Percentiles rank a stretch among this genome's conserved stretches.
These are phyloP conservation scores for Lepidochitona cinerea DNA, from an alignment of 2,888 invertebrate genomes.

Conservation along the genomic window DNA sequence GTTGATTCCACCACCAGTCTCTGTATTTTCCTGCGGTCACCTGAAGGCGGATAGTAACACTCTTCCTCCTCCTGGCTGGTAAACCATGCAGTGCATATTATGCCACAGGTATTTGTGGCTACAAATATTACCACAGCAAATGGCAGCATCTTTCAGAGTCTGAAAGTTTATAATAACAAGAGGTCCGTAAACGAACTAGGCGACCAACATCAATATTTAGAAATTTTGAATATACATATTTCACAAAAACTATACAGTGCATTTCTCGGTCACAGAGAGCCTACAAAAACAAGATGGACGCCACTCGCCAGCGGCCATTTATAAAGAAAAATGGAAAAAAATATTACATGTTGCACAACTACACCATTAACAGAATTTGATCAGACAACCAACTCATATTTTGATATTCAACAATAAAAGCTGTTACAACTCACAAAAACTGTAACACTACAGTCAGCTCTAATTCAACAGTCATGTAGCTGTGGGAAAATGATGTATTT, in stretches of 20 bases:
- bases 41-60: neutral
- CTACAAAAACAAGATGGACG: too few relatives aligned
- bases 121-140: neutral
- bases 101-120: neutral
- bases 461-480: neutral
- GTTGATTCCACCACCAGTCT: neutral
- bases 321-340: too few relatives aligned
- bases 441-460: too few relatives aligned
- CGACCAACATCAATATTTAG: neutral
- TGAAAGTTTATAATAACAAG: neutral
- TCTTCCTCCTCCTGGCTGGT: neutral
- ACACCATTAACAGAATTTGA: too few relatives aligned
- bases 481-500: neutral
- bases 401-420: too few relatives aligned
- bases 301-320: too few relatives aligned
- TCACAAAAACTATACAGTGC: too few relatives aligned
- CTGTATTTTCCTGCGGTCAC: neutral
- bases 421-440: too few relatives aligned
- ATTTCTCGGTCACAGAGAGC: too few relatives aligned
- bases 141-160: neutral
- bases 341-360: too few relatives aligned
- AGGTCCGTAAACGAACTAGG: neutral
- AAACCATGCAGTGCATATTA: neutral
- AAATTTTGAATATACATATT: neutral
- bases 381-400: too few relatives aligned